These are phyloP conservation scores for Acropternis orthonyx DNA, from an alignment of 2,797 vertebrate genomes.

Conservation along the genomic window DNA sequence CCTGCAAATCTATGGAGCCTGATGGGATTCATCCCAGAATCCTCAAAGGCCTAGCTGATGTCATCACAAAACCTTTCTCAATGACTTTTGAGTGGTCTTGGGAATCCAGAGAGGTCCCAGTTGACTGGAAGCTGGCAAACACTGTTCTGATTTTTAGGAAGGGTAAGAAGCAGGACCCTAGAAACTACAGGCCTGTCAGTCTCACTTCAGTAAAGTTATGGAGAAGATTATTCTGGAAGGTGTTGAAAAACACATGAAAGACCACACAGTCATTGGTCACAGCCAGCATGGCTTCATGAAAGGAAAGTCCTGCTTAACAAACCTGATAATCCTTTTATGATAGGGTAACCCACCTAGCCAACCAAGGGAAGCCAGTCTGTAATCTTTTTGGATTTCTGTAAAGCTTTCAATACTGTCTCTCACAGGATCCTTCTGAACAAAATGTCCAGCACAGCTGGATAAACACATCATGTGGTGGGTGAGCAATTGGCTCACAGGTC, in stretches of 20 bases:
- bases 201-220: not conserved
- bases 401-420: not conserved
- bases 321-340: not conserved
- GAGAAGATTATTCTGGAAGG: not conserved
- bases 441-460: not conserved
- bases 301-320: not conserved
- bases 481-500: not conserved
- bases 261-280: not conserved
- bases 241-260: not conserved
- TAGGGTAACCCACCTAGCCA: not conserved
- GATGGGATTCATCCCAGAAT: not conserved
- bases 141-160: not conserved
- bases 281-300: not conserved
- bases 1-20: not conserved
- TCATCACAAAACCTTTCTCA: not conserved
- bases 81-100: not conserved
- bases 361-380: not conserved
- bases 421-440: not conserved
- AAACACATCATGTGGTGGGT: not conserved
- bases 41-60: not conserved
- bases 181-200: not conserved
- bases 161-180: not conserved
- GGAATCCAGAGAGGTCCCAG: not conserved
- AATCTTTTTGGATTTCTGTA: not conserved
- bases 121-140: not conserved